Evolutionary conservation across 1,140 invertebrate species (phyloP).

Genomic region (Drosophila dunni): DNA sequence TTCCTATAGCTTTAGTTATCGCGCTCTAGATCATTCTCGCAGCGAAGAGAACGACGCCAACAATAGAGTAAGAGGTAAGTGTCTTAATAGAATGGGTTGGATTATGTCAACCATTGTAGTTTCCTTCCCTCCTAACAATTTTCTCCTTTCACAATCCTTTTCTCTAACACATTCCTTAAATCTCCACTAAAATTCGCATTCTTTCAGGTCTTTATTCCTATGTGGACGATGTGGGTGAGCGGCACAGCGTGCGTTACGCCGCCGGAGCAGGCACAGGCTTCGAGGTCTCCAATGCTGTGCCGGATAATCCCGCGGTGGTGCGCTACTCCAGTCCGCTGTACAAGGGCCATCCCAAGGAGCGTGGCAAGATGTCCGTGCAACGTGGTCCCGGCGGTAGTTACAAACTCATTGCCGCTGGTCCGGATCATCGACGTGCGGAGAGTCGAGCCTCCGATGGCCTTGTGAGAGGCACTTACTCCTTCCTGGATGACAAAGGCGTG

Average conservation of each 20-base stretch:
- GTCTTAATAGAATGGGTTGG: too few relatives aligned
- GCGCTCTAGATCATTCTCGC: constrained; percentile 88
- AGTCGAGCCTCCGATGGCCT: constrained; percentile 88
- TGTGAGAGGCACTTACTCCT: constrained; percentile 90
- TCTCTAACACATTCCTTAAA: too few relatives aligned
- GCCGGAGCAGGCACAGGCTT: constrained; percentile 90
- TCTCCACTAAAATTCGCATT: neutral
- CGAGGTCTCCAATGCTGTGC: constrained; percentile 89
- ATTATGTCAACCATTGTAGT: too few relatives aligned
- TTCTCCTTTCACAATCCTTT: too few relatives aligned
- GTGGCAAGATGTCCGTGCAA: constrained; percentile 79
- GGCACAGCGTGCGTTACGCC: constrained; percentile 89
- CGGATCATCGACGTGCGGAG: constrained; percentile 89
- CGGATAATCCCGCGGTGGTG: constrained; percentile 86
- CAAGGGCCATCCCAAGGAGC: constrained; percentile 69
- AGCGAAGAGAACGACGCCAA: constrained; percentile 87
- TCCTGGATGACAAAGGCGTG: constrained; percentile 90
- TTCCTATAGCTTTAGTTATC: constrained; percentile 88
- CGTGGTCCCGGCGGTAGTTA: constrained; percentile 76
- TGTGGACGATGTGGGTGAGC: constrained; percentile 89
- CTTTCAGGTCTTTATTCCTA: constrained; percentile 87
- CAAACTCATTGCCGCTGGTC: constrained; percentile 89
- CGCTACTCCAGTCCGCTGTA: constrained; percentile 78
- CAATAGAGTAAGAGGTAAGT: constrained; percentile 86
- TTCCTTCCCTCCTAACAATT: too few relatives aligned